These are phyloP conservation scores for Halichoerus grypus DNA, from an alignment of 2,113 vertebrate species.

Conservation along the genomic window DNA sequence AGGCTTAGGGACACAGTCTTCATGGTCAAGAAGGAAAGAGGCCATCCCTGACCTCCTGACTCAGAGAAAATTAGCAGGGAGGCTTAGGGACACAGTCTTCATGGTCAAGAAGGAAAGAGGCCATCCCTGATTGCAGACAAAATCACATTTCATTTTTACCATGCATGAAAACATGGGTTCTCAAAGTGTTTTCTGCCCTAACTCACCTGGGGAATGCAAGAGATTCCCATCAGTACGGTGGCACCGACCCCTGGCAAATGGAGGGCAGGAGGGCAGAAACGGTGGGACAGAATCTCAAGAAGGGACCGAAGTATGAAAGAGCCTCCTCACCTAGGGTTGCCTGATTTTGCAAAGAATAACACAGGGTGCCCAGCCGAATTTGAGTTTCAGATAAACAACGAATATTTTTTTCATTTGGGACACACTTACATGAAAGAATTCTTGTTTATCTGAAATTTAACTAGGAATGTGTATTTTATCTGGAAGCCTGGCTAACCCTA, in stretches of 20 bases:
- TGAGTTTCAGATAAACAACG: neutral
- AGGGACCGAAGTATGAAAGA: neutral
- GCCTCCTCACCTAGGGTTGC: fast-evolving
- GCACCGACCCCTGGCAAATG: neutral
- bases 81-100: neutral
- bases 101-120: neutral
- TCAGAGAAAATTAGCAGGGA: neutral
- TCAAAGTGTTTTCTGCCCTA: neutral
- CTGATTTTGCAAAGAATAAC: neutral
- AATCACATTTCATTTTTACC: neutral
- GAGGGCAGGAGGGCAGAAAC: neutral
- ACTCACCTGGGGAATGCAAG: neutral
- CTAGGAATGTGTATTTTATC: neutral
- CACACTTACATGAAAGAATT: neutral
- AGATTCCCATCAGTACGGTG: fast-evolving
- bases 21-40: neutral
- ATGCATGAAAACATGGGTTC: neutral
- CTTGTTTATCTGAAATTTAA: neutral
- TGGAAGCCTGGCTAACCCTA: neutral
- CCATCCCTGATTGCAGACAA: neutral
- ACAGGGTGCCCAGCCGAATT: too few relatives aligned
- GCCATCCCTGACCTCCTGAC: neutral
- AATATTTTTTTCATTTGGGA: neutral
- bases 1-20: neutral
- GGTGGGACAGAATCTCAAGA: neutral